Conservation (phyloP, 2,888 invertebrate species). For the Eupithecia tripunctaria region DNA sequence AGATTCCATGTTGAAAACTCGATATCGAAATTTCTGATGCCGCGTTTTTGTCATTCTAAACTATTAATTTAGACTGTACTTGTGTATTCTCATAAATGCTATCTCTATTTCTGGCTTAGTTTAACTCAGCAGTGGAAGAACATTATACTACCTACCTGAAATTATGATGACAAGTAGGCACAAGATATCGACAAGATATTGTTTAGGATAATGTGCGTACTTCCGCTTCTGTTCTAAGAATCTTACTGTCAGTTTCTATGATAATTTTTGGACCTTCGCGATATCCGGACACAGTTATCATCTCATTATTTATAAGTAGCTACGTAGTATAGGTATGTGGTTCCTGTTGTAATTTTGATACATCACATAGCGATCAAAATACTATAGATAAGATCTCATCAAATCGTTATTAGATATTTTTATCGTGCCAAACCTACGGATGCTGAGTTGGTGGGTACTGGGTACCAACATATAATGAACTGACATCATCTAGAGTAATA, state of each 20-base stretch:
- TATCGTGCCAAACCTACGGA: neutral
- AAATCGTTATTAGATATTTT: neutral
- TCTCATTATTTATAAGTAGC: conserved; percentile 16
- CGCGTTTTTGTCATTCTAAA: too few relatives aligned
- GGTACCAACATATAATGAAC: neutral
- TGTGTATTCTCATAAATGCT: too few relatives aligned
- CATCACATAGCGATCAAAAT: neutral
- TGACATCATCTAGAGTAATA: neutral
- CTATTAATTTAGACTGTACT: too few relatives aligned
- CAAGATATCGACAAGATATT: neutral
- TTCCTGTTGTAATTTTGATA: conserved; percentile 4
- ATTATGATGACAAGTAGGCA: too few relatives aligned
- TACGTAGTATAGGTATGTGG: conserved; percentile 9
- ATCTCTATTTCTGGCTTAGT: too few relatives aligned
- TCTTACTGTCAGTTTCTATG: conserved; percentile 18
- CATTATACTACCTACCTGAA: too few relatives aligned
- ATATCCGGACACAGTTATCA: conserved; percentile 18
- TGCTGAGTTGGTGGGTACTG: neutral
- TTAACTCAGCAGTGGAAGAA: too few relatives aligned
- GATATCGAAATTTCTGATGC: too few relatives aligned
- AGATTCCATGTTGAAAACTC: too few relatives aligned
- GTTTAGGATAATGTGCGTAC: neutral
- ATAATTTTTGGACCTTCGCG: conserved; percentile 20
- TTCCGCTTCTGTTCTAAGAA: conserved; percentile 5
- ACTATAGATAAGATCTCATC: neutral